These are phyloP conservation scores for Sander lucioperca DNA, from an alignment of 2,113 vertebrate species.

Conservation along the genomic window DNA sequence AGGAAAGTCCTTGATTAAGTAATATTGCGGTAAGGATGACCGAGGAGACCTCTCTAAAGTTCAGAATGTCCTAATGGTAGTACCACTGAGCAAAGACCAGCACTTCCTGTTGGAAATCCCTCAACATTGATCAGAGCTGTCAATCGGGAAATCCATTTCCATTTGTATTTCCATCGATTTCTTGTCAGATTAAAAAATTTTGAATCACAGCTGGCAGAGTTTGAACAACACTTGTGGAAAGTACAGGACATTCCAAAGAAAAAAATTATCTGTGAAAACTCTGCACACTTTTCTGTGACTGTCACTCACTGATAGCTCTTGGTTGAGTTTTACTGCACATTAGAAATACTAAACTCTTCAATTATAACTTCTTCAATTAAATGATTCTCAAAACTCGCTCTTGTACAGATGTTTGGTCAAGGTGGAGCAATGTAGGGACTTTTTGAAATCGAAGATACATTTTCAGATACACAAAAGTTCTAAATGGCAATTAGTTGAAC, in stretches of 20 bases:
- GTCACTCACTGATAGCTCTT: too few relatives aligned
- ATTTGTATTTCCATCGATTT: neutral
- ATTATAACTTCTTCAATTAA: neutral
- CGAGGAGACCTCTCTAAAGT: slow-evolving; percentile 16
- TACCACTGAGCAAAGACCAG: neutral
- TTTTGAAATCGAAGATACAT: neutral
- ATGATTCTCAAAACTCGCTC: neutral
- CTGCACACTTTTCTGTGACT: too few relatives aligned
- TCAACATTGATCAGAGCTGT: neutral
- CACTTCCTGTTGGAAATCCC: slow-evolving; percentile 76
- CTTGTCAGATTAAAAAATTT: neutral
- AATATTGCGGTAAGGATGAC: neutral
- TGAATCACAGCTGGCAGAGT: neutral
- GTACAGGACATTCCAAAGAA: slow-evolving; percentile 2
- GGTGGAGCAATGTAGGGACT: neutral
- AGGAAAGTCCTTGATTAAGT: slow-evolving; percentile 57
- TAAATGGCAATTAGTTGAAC: too few relatives aligned
- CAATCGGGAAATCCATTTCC: slow-evolving; percentile 13
- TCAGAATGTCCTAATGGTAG: slow-evolving; percentile 52
- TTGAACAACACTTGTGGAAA: neutral
- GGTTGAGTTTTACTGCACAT: neutral
- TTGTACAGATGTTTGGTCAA: neutral
- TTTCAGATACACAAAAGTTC: too few relatives aligned
- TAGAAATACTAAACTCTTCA: neutral
- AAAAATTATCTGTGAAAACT: too few relatives aligned